phyloP scores from a whole-genome alignment of 2,113 vertebrate species.

The Pycnonotus jocosus region DNA sequence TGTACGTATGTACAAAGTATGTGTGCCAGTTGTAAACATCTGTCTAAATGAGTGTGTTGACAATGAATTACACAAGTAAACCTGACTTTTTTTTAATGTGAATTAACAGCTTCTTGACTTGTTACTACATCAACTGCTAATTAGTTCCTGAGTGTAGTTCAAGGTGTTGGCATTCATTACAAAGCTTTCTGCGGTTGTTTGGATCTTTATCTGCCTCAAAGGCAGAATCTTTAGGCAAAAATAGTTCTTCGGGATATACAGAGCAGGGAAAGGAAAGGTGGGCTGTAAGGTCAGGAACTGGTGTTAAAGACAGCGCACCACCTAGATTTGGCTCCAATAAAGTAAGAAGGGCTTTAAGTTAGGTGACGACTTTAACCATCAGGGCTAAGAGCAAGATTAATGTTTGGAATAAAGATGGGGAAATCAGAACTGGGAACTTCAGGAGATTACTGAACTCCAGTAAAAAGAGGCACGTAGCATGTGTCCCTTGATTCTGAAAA shows the following conservation, averaged over 20 bases:
- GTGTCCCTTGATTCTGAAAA: background rate
- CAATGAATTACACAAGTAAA: slow-evolving; percentile 23
- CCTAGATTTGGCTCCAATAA: background rate
- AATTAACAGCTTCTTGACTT: slow-evolving; percentile 64
- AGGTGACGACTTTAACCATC: background rate
- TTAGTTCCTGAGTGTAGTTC: slow-evolving; percentile 61
- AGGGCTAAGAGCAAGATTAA: background rate
- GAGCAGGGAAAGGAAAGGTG: background rate
- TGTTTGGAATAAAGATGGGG: background rate
- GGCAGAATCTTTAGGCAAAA: slow-evolving; percentile 40
- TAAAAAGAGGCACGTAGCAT: fast-evolving
- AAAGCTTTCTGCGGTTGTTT: slow-evolving; percentile 50
- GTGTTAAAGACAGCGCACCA: background rate
- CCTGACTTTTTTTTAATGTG: slow-evolving; percentile 8
- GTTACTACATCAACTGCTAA: slow-evolving; percentile 65
- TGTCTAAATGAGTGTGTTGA: slow-evolving; percentile 12
- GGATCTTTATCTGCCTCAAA: slow-evolving; percentile 60
- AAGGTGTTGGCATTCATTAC: slow-evolving; percentile 63
- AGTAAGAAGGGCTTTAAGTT: background rate
- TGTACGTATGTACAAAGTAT: background rate
- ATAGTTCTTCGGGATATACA: slow-evolving; percentile 7
- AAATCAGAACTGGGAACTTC: background rate
- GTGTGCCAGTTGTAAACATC: background rate
- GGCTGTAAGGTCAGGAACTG: background rate
- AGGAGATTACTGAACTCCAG: background rate